A percentile compares a stretch with the other conserved stretches of the same genome.
These are phyloP conservation scores for Harmothoe impar DNA, from an alignment of 2,888 invertebrate genomes.

Conservation along the genomic window DNA sequence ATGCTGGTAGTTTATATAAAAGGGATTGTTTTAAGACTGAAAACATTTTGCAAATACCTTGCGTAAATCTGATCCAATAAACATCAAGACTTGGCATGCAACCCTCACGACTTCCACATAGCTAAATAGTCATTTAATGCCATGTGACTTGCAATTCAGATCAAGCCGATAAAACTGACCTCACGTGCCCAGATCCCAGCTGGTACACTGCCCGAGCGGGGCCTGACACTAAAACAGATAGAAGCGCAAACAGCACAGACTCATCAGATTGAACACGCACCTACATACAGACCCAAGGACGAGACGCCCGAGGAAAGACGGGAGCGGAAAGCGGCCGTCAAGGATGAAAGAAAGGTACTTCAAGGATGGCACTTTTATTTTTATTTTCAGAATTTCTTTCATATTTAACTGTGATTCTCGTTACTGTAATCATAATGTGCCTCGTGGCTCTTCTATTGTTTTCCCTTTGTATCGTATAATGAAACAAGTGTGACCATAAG, in stretches of 20 bases:
- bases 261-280: slow-evolving; percentile 72
- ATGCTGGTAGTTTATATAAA: too few species aligned
- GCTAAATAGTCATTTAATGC: too few species aligned
- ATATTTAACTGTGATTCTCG: too few species aligned
- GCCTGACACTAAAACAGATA: slow-evolving; percentile 77
- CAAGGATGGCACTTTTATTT: too few species aligned
- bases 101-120: too few species aligned
- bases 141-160: slow-evolving; percentile 21
- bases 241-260: slow-evolving; percentile 72
- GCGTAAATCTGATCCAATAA: too few species aligned
- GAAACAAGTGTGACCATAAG: too few species aligned
- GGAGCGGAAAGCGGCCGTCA: slow-evolving; percentile 79
- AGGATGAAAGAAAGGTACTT: slow-evolving; percentile 79
- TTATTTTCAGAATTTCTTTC: background rate
- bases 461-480: too few species aligned
- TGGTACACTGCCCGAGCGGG: slow-evolving; percentile 73
- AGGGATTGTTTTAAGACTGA: too few species aligned
- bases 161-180: slow-evolving; percentile 74
- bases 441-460: background rate
- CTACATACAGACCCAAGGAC: slow-evolving; percentile 77
- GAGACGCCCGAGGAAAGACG: slow-evolving; percentile 80
- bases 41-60: too few species aligned
- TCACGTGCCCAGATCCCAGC: slow-evolving; percentile 75
- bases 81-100: too few species aligned
- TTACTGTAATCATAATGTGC: background rate